phyloP scores from a whole-genome alignment of 2,888 invertebrate genomes.

The Tryphoninae sp. region DNA sequence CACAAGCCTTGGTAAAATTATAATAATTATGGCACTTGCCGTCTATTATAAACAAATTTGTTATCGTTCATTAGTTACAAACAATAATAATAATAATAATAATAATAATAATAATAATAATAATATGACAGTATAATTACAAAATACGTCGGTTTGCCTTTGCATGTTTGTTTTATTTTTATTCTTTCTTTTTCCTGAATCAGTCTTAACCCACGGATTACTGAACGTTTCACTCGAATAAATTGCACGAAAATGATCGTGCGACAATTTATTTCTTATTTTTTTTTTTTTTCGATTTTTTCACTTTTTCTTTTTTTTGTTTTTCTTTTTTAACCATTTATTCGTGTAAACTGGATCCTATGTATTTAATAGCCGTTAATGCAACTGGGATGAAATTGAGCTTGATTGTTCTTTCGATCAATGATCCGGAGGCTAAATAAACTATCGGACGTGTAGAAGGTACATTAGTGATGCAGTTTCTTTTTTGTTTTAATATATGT shows the following conservation, averaged over 20 bases:
- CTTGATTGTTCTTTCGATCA: slow-evolving; percentile 59
- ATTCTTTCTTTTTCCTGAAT: slow-evolving; percentile 65
- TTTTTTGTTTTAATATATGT: slow-evolving; percentile 36
- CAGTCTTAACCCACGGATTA: slow-evolving; percentile 78
- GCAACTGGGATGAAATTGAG: slow-evolving; percentile 23
- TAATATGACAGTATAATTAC: slow-evolving; percentile 71
- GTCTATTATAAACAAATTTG: slow-evolving; percentile 79
- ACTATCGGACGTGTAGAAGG: slow-evolving; percentile 67
- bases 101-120: slow-evolving; percentile 68
- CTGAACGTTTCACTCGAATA: slow-evolving; percentile 52
- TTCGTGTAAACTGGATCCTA: slow-evolving; percentile 12
- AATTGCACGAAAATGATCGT: slow-evolving; percentile 45
- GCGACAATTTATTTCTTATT: slow-evolving; percentile 9
- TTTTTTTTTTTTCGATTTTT: slow-evolving; percentile 28
- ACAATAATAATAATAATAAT: slow-evolving; percentile 74
- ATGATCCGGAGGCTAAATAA: slow-evolving; percentile 75
- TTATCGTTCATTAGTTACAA: slow-evolving; percentile 76
- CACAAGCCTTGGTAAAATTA: slow-evolving; percentile 9
- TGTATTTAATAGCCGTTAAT: slow-evolving; percentile 7
- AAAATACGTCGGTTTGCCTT: slow-evolving; percentile 76
- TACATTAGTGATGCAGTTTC: slow-evolving; percentile 67
- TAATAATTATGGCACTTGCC: slow-evolving; percentile 79
- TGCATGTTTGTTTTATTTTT: slow-evolving; percentile 66
- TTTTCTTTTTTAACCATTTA: slow-evolving; percentile 18
- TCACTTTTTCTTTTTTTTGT: slow-evolving; percentile 19